Evolutionary conservation across 2,113 vertebrate genomes (phyloP).

Genomic region (Nothobranchius kuhntae): DNA sequence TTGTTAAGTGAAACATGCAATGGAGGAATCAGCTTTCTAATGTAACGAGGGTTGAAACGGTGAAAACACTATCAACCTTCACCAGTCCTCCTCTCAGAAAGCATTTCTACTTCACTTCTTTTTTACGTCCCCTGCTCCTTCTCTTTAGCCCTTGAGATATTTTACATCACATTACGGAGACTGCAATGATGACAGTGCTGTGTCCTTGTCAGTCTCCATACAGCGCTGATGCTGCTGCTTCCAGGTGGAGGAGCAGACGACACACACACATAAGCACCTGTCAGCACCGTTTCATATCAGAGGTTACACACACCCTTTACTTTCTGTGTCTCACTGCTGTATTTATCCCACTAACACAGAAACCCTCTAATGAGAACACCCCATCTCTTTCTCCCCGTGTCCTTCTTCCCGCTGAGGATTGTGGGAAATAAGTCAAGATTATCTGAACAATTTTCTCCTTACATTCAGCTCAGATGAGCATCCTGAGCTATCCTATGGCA

Average conservation of each 20-base stretch:
- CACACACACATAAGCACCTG: conserved; percentile 1
- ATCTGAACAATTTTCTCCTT: neutral
- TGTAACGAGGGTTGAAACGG: neutral
- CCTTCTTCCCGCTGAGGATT: conserved; percentile 2
- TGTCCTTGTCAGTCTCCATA: conserved; percentile 52
- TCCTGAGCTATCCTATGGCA: neutral
- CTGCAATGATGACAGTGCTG: conserved; percentile 48
- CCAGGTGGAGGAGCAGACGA: conserved; percentile 37
- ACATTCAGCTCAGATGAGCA: neutral
- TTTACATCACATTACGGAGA: conserved; percentile 52
- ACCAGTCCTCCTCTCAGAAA: neutral
- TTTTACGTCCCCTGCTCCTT: neutral
- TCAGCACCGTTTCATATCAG: neutral
- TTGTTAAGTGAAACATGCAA: neutral
- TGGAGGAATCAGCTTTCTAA: neutral
- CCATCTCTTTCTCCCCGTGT: neutral
- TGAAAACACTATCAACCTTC: neutral
- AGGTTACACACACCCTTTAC: neutral
- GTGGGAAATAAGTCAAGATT: conserved; percentile 22
- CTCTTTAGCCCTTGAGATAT: conserved; percentile 16
- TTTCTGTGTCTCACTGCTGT: conserved; percentile 1
- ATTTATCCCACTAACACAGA: conserved; percentile 6
- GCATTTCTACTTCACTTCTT: neutral
- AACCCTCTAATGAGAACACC: conserved; percentile 7
- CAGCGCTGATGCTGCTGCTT: conserved; percentile 16